These are phyloP conservation scores for Hemaris fuciformis DNA, from an alignment of 2,888 invertebrate genomes.

Conservation along the genomic window DNA sequence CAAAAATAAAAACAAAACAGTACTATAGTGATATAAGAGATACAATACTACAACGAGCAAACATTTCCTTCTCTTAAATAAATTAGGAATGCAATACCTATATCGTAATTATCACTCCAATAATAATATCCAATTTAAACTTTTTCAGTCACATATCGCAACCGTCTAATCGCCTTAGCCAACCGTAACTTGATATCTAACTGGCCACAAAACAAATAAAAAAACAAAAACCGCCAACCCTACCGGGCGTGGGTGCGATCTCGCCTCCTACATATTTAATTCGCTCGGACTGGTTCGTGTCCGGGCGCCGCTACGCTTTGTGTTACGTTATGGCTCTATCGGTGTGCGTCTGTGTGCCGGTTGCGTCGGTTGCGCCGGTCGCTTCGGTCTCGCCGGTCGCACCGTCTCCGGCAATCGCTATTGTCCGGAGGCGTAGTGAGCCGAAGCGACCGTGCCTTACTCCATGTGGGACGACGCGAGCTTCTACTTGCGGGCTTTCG, in stretches of 20 bases:
- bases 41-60: no score
- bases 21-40: no score
- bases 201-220: not conserved
- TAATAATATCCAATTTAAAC: conserved; percentile 19
- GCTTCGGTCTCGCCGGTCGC: not conserved
- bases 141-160: no score
- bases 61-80: no score
- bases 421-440: not conserved
- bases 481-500: conserved; percentile 26
- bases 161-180: no score
- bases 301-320: conserved; percentile 71
- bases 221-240: conserved; percentile 45
- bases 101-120: conserved; percentile 27
- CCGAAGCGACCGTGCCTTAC: not conserved
- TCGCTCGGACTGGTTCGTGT: conserved; percentile 78
- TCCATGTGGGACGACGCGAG: conserved; percentile 3
- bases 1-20: no score
- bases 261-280: conserved; percentile 81
- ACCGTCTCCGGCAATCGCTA: conserved; percentile 12
- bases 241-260: conserved; percentile 62
- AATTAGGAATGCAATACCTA: no score
- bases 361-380: not conserved
- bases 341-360: conserved; percentile 37
- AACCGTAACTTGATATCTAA: no score
- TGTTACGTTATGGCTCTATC: conserved; percentile 79